Conservation (phyloP, 1,140 invertebrate species). For the Phthorimaea operculella region DNA sequence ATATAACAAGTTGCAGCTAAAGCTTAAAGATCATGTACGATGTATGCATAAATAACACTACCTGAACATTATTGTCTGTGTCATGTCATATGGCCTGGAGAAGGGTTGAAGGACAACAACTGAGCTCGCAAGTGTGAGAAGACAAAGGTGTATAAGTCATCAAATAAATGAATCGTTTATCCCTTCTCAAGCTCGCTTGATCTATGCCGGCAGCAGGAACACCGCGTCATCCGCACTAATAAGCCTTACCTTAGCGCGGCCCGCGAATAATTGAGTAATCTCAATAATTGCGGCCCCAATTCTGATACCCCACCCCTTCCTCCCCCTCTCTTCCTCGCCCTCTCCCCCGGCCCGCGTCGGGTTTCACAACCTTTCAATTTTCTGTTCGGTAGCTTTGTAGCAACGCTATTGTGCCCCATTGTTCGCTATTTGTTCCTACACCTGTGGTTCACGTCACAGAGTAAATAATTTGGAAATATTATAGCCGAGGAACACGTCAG, state of each 20-base stretch:
- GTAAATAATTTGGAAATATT: slow-evolving; percentile 7
- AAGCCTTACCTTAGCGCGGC: slow-evolving; percentile 25
- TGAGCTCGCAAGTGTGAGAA: no score
- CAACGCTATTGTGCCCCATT: not conserved
- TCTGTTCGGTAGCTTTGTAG: not conserved
- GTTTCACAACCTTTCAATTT: slow-evolving; percentile 19
- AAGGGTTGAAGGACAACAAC: no score
- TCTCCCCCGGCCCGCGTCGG: slow-evolving; percentile 3
- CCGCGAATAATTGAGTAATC: slow-evolving; percentile 35
- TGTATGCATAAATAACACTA: no score
- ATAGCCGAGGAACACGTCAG: slow-evolving; percentile 3
- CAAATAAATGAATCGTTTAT: no score
- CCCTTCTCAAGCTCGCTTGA: no score
- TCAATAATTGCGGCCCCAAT: slow-evolving; percentile 32
- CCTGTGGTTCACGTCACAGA: not conserved
- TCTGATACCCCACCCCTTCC: not conserved
- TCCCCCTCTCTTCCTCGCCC: not conserved
- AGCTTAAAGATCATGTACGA: no score
- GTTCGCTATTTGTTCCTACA: slow-evolving; percentile 1
- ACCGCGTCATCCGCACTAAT: slow-evolving; percentile 50
- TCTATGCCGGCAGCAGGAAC: slow-evolving; percentile 13
- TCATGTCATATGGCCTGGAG: no score
- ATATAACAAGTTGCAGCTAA: no score
- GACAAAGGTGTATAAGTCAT: no score
- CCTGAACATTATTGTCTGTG: no score